Conservation (phyloP, 2,797 vertebrate genomes). For the Arremon brunneinucha region DNA sequence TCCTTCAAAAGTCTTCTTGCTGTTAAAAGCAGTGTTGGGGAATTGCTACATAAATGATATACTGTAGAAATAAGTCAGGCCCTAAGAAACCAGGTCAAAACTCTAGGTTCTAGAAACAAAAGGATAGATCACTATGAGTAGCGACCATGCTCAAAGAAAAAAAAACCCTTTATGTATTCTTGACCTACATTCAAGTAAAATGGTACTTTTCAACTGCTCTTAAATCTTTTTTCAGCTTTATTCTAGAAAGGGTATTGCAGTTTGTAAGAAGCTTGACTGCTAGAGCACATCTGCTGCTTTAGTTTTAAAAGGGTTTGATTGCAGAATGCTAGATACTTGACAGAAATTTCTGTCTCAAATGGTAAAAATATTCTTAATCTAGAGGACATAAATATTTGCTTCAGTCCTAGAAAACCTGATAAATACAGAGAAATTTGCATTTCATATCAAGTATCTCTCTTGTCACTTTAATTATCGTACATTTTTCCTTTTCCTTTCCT, state of each 20-base stretch:
- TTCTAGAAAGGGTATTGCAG: not conserved
- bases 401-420: not conserved
- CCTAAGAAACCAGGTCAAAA: not conserved
- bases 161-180: not conserved
- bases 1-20: not conserved
- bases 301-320: not conserved
- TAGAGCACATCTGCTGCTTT: slow-evolving; percentile 14
- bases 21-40: not conserved
- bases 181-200: slow-evolving; percentile 26
- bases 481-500: not conserved
- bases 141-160: not conserved
- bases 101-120: not conserved
- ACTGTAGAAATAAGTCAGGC: not conserved
- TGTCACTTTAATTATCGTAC: not conserved
- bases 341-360: not conserved
- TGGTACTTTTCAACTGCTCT: not conserved
- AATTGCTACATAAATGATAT: not conserved
- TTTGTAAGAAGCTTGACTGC: not conserved
- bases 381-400: not conserved
- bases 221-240: not conserved
- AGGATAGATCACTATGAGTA: not conserved
- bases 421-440: not conserved
- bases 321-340: not conserved
- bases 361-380: not conserved
- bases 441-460: not conserved